Conservation (phyloP, 2,797 vertebrate species). For the Sebastes itinus region DNA sequence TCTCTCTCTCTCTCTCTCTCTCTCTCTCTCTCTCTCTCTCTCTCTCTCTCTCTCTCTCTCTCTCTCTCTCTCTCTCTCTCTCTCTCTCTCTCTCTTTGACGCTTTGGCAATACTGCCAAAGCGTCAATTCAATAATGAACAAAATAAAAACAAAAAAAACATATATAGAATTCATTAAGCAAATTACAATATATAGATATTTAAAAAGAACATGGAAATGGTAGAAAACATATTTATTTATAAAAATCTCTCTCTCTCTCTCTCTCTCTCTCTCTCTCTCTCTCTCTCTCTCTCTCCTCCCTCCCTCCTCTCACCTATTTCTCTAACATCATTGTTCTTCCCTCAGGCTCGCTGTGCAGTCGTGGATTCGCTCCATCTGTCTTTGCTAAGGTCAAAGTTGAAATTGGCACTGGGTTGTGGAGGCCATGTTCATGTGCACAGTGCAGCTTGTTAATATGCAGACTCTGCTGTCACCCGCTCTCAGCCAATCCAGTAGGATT, state of each 20-base stretch:
- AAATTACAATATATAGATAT: too few species aligned
- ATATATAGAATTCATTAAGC: too few species aligned
- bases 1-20: too few species aligned
- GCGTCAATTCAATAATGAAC: too few species aligned
- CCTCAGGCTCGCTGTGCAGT: slow-evolving; percentile 11
- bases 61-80: not conserved
- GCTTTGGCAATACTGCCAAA: too few species aligned
- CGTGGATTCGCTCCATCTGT: slow-evolving; percentile 1
- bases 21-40: too few species aligned
- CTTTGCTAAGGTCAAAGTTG: slow-evolving; percentile 56
- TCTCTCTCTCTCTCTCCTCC: too few species aligned
- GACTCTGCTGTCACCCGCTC: slow-evolving; percentile 32
- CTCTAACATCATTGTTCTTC: slow-evolving; percentile 18
- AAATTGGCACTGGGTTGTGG: slow-evolving; percentile 7
- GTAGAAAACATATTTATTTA: too few species aligned
- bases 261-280: too few species aligned
- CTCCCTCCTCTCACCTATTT: slow-evolving; percentile 8
- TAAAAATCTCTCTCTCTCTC: too few species aligned
- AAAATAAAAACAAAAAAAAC: too few species aligned
- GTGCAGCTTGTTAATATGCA: slow-evolving; percentile 43
- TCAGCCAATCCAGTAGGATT: slow-evolving; percentile 43
- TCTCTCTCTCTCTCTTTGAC: not conserved
- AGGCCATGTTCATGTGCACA: slow-evolving; percentile 19
- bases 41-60: not conserved
- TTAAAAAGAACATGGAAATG: too few species aligned